These are phyloP conservation scores for Natator depressus DNA, from an alignment of 2,113 vertebrate genomes.

Conservation along the genomic window DNA sequence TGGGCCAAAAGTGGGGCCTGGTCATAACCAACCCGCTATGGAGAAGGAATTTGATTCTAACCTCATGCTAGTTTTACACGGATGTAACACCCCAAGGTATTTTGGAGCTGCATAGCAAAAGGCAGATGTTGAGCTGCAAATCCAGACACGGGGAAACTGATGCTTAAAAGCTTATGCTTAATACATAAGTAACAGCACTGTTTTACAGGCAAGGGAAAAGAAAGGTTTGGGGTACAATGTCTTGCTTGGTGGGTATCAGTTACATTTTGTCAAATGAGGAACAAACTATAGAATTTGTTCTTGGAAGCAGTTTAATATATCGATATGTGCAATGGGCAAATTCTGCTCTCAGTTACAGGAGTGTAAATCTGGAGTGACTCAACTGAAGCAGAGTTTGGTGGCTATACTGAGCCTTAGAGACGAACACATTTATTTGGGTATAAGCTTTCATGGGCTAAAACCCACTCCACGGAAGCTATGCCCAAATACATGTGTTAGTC, in stretches of 20 bases:
- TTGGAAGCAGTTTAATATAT: not conserved
- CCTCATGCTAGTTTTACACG: not conserved
- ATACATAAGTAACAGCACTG: not conserved
- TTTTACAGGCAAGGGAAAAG: not conserved
- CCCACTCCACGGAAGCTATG: too few relatives aligned
- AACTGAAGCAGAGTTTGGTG: not conserved
- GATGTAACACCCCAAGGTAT: not conserved
- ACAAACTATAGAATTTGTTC: not conserved
- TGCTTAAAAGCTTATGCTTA: not conserved
- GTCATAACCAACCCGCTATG: not conserved
- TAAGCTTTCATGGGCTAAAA: too few relatives aligned
- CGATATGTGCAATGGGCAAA: not conserved
- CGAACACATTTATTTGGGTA: too few relatives aligned
- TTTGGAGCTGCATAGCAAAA: not conserved
- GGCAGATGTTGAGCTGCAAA: not conserved
- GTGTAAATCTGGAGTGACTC: not conserved
- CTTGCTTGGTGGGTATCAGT: not conserved
- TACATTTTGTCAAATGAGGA: not conserved
- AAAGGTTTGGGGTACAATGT: not conserved
- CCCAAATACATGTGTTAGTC: too few relatives aligned
- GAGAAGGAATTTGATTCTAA: not conserved
- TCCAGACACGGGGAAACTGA: not conserved
- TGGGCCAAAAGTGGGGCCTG: not conserved
- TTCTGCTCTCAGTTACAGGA: not conserved
- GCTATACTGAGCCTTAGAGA: not conserved